Conservation (phyloP, 2,797 vertebrate genomes). For the Spinibarbus caldwelli region DNA sequence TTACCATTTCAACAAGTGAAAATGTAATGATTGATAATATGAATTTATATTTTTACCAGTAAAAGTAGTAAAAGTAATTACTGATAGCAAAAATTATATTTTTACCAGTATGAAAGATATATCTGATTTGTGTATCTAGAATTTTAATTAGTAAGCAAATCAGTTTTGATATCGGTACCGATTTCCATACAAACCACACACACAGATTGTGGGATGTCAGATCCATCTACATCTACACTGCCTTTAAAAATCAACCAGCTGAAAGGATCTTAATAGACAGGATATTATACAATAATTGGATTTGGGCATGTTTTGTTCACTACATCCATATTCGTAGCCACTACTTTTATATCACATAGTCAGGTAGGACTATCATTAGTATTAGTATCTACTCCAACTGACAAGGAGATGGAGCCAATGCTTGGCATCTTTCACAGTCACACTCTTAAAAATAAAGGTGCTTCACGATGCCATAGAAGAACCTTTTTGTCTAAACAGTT, state of each 20-base stretch:
- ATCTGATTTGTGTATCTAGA: neutral
- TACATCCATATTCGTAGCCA: neutral
- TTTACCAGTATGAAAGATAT: neutral
- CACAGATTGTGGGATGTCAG: too few relatives aligned
- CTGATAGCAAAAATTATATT: neutral
- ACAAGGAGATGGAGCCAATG: neutral
- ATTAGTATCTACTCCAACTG: constrained; percentile 9
- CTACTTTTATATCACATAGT: neutral
- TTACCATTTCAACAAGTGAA: neutral
- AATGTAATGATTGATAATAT: neutral
- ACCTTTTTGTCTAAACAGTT: too few relatives aligned
- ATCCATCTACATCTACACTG: neutral
- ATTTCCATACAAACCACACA: neutral
- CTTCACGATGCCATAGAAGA: too few relatives aligned
- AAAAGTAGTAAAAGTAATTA: neutral
- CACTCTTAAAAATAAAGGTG: too few relatives aligned
- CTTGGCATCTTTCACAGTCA: neutral
- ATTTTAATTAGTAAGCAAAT: neutral
- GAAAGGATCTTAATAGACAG: neutral
- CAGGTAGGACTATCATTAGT: neutral
- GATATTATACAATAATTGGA: neutral
- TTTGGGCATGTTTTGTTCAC: neutral
- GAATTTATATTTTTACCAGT: too few relatives aligned
- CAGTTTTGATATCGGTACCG: too few relatives aligned
- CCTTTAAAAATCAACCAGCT: neutral